Evolutionary conservation across 1,140 invertebrate species (phyloP).

Genomic region (Brachionus rotundiformis): DNA sequence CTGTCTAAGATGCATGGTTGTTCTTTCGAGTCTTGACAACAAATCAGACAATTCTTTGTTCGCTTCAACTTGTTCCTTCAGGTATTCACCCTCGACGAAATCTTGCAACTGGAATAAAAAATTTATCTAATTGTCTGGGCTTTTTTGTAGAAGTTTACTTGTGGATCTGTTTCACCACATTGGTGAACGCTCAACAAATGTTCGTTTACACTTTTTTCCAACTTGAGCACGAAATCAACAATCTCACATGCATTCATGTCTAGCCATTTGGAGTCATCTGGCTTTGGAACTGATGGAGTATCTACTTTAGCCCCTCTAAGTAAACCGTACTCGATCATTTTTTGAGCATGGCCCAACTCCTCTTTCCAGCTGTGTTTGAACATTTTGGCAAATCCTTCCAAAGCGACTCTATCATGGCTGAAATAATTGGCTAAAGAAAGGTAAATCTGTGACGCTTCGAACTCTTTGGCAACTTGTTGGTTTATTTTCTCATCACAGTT

Average conservation of each 20-base stretch:
- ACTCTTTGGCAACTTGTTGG: slow-evolving; percentile 23
- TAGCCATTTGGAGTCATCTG: slow-evolving; percentile 14
- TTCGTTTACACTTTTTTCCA: slow-evolving; percentile 30
- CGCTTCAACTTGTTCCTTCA: slow-evolving; percentile 50
- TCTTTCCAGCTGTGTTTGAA: slow-evolving; percentile 38
- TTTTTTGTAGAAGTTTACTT: not conserved
- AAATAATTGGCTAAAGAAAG: slow-evolving; percentile 28
- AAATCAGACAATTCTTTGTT: slow-evolving; percentile 44
- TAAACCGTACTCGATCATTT: slow-evolving; percentile 49
- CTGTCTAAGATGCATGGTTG: not conserved
- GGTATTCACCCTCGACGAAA: slow-evolving; percentile 39
- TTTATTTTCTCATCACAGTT: slow-evolving; percentile 22
- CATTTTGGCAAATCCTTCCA: slow-evolving; percentile 33
- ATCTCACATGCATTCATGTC: slow-evolving; percentile 32
- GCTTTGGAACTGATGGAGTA: not conserved
- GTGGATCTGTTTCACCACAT: slow-evolving; percentile 31
- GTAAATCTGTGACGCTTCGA: slow-evolving; percentile 26
- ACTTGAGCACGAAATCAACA: slow-evolving; percentile 4
- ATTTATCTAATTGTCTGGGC: not conserved
- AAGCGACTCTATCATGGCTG: not conserved
- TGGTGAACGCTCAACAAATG: slow-evolving; percentile 11
- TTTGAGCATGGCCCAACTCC: slow-evolving; percentile 46
- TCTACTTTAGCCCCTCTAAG: slow-evolving; percentile 9
- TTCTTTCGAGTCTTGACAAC: slow-evolving; percentile 45
- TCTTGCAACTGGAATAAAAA: slow-evolving; percentile 39